Evolutionary conservation across 2,888 invertebrate genomes (phyloP), one percentile per base, ranked within the genome.

Genomic region (Drosophila barbarae): DNA sequence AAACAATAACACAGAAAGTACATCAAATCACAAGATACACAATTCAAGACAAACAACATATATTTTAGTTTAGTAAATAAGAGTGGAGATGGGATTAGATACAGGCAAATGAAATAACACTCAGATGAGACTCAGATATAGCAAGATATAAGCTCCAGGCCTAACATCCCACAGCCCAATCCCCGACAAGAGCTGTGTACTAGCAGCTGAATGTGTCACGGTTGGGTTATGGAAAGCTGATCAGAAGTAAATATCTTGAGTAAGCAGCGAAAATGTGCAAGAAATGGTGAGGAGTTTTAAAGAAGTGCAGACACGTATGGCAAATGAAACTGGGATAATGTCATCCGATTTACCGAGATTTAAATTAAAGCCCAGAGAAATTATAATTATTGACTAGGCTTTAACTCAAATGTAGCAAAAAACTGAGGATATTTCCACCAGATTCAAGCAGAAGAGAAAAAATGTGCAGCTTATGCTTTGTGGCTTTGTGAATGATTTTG

Each of bases 141-240:
- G 12, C 21, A 47, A 39, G 28, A 46, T 30, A 18, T 13, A 8
- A 4, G 0, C 18, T 36, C 36, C 18, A 9, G 26, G 30, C 5
- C 35, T 15, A 13, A 21, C 46, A 10, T 13, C 2, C 30, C 9
- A 15, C n/a, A 36, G 21, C 15, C n/a, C 36, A 55, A 64, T 23
- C 36, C 23, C 5, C 13, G 28, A 71, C 71, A 34, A 54, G 34
- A 69, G 59, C 75, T 59, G 67, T 61, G 79, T 82, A 82, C 78
- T 84, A 78, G 65, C 60, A 70, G 61, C 83, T 69, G 8, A 30
- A 39, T 26, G 12, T 9, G 36, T 63, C 70, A 26, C 32, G 46
- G 8, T 59, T 52, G 52, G 8, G 2, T 35, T 49, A 18, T 34
- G 36, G 30, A 63, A 30, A 4, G 28, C 5, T 5, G 23, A 26